Evolutionary conservation across 2,113 vertebrate species (phyloP).

Genomic region (Saguinus midas): DNA sequence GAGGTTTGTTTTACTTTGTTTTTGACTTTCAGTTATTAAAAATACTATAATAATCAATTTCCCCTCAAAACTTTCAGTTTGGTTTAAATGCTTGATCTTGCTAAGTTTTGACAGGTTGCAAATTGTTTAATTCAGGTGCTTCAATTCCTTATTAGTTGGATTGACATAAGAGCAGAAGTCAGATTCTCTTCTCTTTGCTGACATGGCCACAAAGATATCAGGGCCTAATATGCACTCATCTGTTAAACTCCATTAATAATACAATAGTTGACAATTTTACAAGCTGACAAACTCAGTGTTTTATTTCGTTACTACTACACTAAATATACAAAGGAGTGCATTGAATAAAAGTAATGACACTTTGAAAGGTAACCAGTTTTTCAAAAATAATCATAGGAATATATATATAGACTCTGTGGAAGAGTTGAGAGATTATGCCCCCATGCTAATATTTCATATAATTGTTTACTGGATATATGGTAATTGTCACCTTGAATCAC

Average conservation of each 20-base stretch:
- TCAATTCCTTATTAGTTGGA: slow-evolving; percentile 5
- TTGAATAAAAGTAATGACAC: background rate
- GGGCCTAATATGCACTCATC: slow-evolving; percentile 12
- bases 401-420: background rate
- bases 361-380: background rate
- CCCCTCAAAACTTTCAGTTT: background rate
- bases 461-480: background rate
- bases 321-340: slow-evolving; percentile 15
- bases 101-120: slow-evolving; percentile 57
- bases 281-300: slow-evolving; percentile 28
- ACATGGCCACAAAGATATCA: background rate
- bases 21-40: slow-evolving; percentile 44
- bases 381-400: background rate
- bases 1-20: background rate
- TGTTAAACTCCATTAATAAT: slow-evolving; percentile 1
- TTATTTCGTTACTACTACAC: background rate
- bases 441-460: background rate
- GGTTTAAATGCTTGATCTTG: slow-evolving; percentile 39
- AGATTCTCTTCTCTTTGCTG: slow-evolving; percentile 54
- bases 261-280: slow-evolving; percentile 3
- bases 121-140: slow-evolving; percentile 59
- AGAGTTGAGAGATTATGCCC: background rate
- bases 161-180: slow-evolving; percentile 46
- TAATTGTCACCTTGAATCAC: slow-evolving; percentile 6
- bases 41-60: background rate